These are phyloP conservation scores for Hirundichthys speculiger DNA, from an alignment of 2,113 vertebrate species.

Conservation along the genomic window DNA sequence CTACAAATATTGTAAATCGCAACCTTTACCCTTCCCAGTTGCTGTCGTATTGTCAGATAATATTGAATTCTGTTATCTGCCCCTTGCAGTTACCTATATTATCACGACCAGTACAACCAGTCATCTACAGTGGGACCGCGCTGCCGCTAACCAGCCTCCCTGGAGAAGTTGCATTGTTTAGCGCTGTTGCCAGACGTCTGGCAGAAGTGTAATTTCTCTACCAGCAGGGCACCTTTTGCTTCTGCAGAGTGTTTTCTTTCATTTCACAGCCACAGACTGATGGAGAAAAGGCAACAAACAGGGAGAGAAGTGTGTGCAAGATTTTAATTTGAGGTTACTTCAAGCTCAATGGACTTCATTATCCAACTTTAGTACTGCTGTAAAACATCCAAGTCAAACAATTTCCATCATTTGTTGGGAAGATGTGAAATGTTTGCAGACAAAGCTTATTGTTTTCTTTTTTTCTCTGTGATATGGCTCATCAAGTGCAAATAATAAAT, in stretches of 20 bases:
- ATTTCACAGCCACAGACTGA: background rate
- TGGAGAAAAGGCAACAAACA: background rate
- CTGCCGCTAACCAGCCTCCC: constrained; percentile 9
- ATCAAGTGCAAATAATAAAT: constrained; percentile 51
- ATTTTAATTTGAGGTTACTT: background rate
- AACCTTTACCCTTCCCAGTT: background rate
- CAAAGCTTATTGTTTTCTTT: background rate
- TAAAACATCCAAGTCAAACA: constrained; percentile 4
- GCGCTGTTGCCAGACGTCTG: constrained; percentile 12
- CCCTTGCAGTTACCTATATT: constrained; percentile 13
- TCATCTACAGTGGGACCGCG: constrained; percentile 3
- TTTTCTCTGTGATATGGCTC: constrained; percentile 22
- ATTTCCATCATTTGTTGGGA: constrained; percentile 10
- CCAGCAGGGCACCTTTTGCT: background rate
- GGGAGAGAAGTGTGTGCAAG: background rate
- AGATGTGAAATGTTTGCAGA: constrained; percentile 27
- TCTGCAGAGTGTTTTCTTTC: background rate
- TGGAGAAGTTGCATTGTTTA: constrained; percentile 30
- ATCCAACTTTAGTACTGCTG: background rate
- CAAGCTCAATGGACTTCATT: background rate
- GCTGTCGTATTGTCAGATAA: constrained; percentile 14
- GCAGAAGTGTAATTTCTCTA: constrained; percentile 24
- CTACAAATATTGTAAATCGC: background rate
- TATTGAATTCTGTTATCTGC: constrained; percentile 21
- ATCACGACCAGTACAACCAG: constrained; percentile 27